Percentiles rank a stretch among this genome's conserved stretches.
Evolutionary conservation across 2,888 invertebrate genomes (phyloP).

Genomic region (Xanthia icteritia): DNA sequence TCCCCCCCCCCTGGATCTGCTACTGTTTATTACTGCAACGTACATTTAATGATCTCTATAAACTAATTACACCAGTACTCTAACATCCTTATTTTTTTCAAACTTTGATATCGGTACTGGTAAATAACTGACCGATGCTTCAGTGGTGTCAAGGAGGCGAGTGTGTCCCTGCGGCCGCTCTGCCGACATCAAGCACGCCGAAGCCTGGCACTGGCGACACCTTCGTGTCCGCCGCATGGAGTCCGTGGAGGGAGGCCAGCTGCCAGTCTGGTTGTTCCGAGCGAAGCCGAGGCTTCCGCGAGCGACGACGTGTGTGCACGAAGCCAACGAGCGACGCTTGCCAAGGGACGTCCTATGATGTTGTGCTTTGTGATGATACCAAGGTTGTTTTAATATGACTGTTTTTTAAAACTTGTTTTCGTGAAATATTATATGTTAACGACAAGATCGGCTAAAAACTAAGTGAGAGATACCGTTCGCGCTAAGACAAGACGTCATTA

Average conservation of each 20-base stretch:
- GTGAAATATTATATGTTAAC: too few species aligned
- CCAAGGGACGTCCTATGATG: conserved; percentile 91
- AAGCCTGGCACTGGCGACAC: conserved; percentile 79
- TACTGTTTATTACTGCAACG: background rate
- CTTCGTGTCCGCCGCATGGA: conserved; percentile 90
- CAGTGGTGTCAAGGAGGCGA: conserved; percentile 93
- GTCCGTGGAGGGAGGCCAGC: conserved; percentile 90
- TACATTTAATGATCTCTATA: background rate
- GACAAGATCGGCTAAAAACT: background rate
- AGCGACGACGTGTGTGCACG: conserved; percentile 90
- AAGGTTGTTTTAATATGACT: conserved; percentile 81
- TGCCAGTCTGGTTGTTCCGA: conserved; percentile 93
- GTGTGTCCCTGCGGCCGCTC: conserved; percentile 87
- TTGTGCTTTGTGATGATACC: conserved; percentile 92
- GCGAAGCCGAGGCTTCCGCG: conserved; percentile 91
- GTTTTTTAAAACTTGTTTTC: too few species aligned
- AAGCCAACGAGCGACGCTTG: conserved; percentile 89
- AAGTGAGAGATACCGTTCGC: background rate
- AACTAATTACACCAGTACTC: background rate
- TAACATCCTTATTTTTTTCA: background rate
- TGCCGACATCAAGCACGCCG: conserved; percentile 64
- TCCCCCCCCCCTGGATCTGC: too few species aligned
- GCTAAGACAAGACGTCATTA: background rate
- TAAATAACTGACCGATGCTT: conserved; percentile 59
- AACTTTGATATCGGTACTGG: conserved; percentile 23